Base-by-base conservation (phyloP, 2,797 vertebrate genomes). In the Karalla daura region DNA sequence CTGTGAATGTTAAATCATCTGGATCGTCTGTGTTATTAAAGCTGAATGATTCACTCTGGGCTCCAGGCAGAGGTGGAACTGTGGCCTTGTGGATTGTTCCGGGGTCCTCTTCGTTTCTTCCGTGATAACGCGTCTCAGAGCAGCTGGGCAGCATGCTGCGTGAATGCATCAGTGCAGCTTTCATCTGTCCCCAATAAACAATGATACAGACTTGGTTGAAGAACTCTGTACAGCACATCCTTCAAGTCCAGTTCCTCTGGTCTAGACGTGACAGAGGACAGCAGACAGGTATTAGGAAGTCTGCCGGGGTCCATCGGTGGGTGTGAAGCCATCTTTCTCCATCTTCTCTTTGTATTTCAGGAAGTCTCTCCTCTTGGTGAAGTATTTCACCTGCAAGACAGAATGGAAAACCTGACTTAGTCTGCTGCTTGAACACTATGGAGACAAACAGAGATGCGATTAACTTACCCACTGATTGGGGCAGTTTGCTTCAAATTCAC, bases 381-480 rank as follows among this genome's bases (percentile, higher is more conserved):
- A 98, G 71, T 99, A 94, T 71, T 96, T 98, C 63, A 98, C 96
- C 98, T 99, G 91, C 2, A 10, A 37, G 6, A 10, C 21, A 61
- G 63, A 58, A 41, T 0, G 3, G 0, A 18, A 49, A 46, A 68
- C n/a, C n/a, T n/a, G n/a, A n/a, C n/a, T n/a, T n/a, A n/a, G n/a
- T n/a, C n/a, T n/a, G n/a, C n/a, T n/a, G n/a, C n/a, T n/a, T n/a
- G n/a, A n/a, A n/a, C n/a, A 53, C 40, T 10, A 32, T 15, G 33
- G 1, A 28, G 27, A 24, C 15, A 15, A 21, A 52, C 25, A 53
- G 1, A 43, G n/a, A 5, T 25, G n/a, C n/a, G n/a, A n/a, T n/a
- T n/a, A n/a, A n/a, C 47, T 88, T 91, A 99, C 97, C 97, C 98
- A 99, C 61, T 96, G 96, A 36, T 91, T 90, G 0, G 98, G 97